Conservation (phyloP, 2,797 vertebrate species). For the Sus cebifrons region DNA sequence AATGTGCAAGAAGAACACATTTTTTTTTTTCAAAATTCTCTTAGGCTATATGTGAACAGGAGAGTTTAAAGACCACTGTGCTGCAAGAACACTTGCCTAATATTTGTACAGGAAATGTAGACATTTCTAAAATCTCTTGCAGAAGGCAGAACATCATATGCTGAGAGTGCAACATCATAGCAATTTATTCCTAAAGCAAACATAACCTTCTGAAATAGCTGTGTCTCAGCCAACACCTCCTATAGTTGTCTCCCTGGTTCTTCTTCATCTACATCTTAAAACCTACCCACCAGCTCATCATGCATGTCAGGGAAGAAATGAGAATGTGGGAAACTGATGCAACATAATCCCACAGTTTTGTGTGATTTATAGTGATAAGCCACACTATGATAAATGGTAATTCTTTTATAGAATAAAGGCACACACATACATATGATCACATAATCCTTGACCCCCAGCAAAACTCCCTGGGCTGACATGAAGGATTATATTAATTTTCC, state of each 20-base stretch:
- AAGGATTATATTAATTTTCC: slow-evolving; percentile 90
- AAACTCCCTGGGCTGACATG: slow-evolving; percentile 92
- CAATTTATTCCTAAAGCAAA: not conserved
- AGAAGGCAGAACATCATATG: not conserved
- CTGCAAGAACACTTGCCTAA: not conserved
- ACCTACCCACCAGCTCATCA: not conserved
- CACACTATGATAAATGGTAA: not conserved
- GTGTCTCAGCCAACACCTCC: not conserved
- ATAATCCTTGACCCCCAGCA: not conserved
- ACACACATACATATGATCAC: not conserved
- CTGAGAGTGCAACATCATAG: not conserved
- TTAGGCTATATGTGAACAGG: not conserved
- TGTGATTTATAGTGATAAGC: not conserved
- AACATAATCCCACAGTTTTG: not conserved
- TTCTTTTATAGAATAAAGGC: not conserved
- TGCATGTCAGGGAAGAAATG: not conserved
- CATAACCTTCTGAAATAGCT: not conserved
- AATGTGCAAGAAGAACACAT: not conserved
- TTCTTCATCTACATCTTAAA: not conserved
- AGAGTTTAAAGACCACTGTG: not conserved
- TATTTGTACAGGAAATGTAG: not conserved
- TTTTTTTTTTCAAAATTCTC: not conserved
- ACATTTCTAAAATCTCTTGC: not conserved
- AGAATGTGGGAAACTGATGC: not conserved
- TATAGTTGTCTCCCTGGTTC: too few species aligned